Evolutionary conservation across 2,797 vertebrate species (phyloP), one percentile per base, ranked within the genome.

Genomic region (Protonibea diacanthus): DNA sequence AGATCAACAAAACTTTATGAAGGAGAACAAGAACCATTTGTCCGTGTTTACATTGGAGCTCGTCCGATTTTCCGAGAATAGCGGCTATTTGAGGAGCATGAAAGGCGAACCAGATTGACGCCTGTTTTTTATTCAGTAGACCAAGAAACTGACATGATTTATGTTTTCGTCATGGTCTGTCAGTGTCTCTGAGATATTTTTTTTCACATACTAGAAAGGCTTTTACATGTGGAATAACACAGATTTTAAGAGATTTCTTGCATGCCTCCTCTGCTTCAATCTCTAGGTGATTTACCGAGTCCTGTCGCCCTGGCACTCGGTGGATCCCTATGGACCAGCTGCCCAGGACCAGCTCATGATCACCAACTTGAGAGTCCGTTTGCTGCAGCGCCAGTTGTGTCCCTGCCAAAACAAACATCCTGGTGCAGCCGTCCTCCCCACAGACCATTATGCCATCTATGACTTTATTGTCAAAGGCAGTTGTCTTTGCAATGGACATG

Each of bases 381-480:
- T 99, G 66, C 91, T 98, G 55, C 95, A 95, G 88, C 90, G 78
- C 25, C 98, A 99, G 89, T 82, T 85, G 33, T 99, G 98, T 74
- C 97, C 96, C 55, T 99, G 98, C 86, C 91, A 95, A 52, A 9
- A 85, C 77, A 91, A 91, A 65, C 8, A 91, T 29, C 65, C 91
- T 2, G 78, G 18, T 13, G 76, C 80, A 20, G 89, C 60, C 12
- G 6, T 27, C 15, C 83, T 89, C 63, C 86, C 85, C 21, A 87
- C 67, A 0, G 75, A 88, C 38, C 96, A 97, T 90, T 98, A 97
- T 0, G 97, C 97, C 8, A 71, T 99, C 90, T 98, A 97, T 2
- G 97, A 99, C 84, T 97, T 99, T 82, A 97, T 99, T 2, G 96
- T 97, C 67, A 99, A 97, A 89, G 98, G 98, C 86, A 98, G 97